Conservation (phyloP, 2,113 vertebrate species). For the Lagopus leucura region DNA sequence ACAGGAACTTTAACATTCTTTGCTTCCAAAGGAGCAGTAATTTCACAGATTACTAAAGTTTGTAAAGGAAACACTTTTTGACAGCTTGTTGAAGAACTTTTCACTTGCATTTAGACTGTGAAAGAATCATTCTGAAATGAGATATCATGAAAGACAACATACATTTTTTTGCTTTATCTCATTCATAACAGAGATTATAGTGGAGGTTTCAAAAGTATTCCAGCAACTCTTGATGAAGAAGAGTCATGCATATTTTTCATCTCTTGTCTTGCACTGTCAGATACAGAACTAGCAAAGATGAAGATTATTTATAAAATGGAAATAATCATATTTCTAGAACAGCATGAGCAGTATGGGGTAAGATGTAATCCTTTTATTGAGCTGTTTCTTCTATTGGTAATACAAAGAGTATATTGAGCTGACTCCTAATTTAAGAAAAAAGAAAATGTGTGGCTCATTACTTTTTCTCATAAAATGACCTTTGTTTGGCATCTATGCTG, state of each 20-base stretch:
- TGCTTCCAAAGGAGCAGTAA: not conserved
- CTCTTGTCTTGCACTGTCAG: not conserved
- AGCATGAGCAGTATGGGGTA: not conserved
- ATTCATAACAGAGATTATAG: not conserved
- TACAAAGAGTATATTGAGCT: not conserved
- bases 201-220: not conserved
- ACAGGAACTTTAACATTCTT: not conserved
- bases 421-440: not conserved
- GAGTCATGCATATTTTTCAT: not conserved
- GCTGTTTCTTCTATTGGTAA: not conserved
- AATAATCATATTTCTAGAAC: not conserved
- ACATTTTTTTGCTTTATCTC: not conserved
- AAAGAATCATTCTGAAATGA: not conserved
- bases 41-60: not conserved
- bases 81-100: not conserved
- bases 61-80: not conserved
- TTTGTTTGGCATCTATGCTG: not conserved
- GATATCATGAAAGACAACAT: not conserved
- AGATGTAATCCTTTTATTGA: not conserved
- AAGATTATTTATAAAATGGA: constrained; percentile 3
- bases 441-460: not conserved
- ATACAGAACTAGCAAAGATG: constrained; percentile 17
- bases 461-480: not conserved
- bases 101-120: not conserved
- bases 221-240: not conserved